Evolutionary conservation across 2,113 vertebrate genomes (phyloP).

Genomic region (Peromyscus californicus): DNA sequence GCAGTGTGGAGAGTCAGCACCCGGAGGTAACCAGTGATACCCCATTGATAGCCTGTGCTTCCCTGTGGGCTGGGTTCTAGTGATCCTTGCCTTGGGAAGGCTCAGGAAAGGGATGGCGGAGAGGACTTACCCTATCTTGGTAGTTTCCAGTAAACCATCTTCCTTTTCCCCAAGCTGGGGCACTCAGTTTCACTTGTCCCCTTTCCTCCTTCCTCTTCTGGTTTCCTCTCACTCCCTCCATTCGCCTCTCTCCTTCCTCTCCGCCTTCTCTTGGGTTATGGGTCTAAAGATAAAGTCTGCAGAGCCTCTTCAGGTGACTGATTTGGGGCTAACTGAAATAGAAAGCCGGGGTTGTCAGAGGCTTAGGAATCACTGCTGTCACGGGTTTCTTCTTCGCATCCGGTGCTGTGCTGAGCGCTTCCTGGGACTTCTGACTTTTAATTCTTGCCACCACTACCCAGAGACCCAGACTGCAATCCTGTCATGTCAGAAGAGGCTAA

Average conservation of each 20-base stretch:
- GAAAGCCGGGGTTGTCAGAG: conserved; percentile 21
- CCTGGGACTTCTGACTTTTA: conserved; percentile 43
- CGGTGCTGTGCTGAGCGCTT: background rate
- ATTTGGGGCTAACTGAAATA: conserved; percentile 35
- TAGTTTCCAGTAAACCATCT: conserved; percentile 10
- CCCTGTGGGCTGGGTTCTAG: conserved; percentile 22
- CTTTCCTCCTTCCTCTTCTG: background rate
- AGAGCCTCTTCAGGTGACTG: conserved; percentile 9
- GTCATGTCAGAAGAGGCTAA: conserved; percentile 56
- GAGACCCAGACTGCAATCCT: background rate
- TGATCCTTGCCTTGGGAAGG: conserved; percentile 40
- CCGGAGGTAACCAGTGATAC: conserved; percentile 53
- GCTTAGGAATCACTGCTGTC: conserved; percentile 40
- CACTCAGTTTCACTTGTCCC: background rate
- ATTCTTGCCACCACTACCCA: conserved; percentile 48
- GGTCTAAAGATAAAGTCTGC: conserved; percentile 29
- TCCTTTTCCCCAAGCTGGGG: background rate
- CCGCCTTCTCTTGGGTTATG: conserved; percentile 42
- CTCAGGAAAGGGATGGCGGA: conserved; percentile 41
- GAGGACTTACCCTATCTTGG: conserved; percentile 19
- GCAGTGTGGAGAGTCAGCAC: background rate
- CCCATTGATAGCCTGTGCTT: background rate
- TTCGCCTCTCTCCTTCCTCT: background rate
- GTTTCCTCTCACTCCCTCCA: background rate
- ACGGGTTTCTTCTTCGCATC: background rate